These are phyloP conservation scores for Ceyx cyanopectus DNA, from an alignment of 2,113 vertebrate species.

Conservation along the genomic window DNA sequence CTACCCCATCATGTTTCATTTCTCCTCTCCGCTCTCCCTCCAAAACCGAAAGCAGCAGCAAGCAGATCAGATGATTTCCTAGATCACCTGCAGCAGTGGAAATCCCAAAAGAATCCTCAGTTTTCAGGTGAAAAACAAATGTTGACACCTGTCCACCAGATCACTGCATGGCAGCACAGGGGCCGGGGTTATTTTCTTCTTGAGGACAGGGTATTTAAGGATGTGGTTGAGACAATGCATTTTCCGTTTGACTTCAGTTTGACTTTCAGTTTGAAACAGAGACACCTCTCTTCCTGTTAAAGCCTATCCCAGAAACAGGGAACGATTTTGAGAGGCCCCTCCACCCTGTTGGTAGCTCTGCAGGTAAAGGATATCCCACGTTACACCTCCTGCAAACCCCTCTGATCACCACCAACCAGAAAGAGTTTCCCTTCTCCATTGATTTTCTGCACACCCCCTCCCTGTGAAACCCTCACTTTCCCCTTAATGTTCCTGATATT, in stretches of 20 bases:
- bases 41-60: background rate
- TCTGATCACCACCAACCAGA: fast-evolving
- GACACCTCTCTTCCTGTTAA: slow-evolving; percentile 21
- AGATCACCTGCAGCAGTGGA: background rate
- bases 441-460: background rate
- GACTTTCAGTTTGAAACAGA: slow-evolving; percentile 64
- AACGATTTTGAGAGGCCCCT: slow-evolving; percentile 10
- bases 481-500: slow-evolving; percentile 2
- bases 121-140: slow-evolving; percentile 43
- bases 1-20: background rate
- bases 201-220: background rate
- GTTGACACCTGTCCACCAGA: background rate
- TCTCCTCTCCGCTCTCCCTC: background rate
- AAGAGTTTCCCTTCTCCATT: background rate
- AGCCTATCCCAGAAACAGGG: slow-evolving; percentile 23
- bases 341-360: background rate
- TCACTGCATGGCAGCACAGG: background rate
- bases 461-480: background rate
- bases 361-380: slow-evolving; percentile 25
- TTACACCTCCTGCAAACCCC: background rate
- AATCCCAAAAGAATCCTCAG: slow-evolving; percentile 11
- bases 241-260: slow-evolving; percentile 66
- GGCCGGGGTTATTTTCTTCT: slow-evolving; percentile 1
- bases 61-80: background rate
- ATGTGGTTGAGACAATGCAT: slow-evolving; percentile 35